phyloP scores from a whole-genome alignment of 2,888 invertebrate species.

The Crematogaster levior region DNA sequence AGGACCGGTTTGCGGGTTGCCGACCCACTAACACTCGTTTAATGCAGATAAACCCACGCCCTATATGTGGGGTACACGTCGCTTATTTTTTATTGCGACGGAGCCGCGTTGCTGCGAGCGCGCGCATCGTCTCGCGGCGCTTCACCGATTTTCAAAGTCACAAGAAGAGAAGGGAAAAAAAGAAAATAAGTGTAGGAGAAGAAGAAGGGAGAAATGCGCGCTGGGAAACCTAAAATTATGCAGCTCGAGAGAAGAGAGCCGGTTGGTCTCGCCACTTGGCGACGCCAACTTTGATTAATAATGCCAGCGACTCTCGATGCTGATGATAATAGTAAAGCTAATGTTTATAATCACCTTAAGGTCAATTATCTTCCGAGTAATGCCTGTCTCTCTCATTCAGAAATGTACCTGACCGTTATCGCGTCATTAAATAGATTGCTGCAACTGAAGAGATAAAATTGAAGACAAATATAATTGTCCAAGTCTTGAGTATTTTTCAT shows the following conservation, averaged over 20 bases:
- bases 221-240: constrained; percentile 38
- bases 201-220: neutral
- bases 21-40: constrained; percentile 76
- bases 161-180: neutral
- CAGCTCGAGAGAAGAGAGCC: neutral
- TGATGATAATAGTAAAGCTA: neutral
- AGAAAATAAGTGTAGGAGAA: neutral
- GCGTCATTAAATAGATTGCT: no score
- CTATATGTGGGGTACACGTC: constrained; percentile 71
- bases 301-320: constrained; percentile 10
- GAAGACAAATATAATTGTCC: no score
- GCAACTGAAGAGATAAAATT: no score
- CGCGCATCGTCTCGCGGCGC: neutral
- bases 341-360: no score
- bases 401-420: no score
- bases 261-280: neutral
- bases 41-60: constrained; percentile 76
- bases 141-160: constrained; percentile 52
- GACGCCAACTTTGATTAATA: constrained; percentile 19
- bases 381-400: no score
- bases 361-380: no score
- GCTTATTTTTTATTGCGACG: constrained; percentile 76
- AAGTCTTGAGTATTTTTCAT: no score
- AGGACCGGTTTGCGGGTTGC: constrained; percentile 79
- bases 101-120: constrained; percentile 30